Evolutionary conservation across 2,113 vertebrate genomes (phyloP).

Genomic region (Rutilus rutilus): DNA sequence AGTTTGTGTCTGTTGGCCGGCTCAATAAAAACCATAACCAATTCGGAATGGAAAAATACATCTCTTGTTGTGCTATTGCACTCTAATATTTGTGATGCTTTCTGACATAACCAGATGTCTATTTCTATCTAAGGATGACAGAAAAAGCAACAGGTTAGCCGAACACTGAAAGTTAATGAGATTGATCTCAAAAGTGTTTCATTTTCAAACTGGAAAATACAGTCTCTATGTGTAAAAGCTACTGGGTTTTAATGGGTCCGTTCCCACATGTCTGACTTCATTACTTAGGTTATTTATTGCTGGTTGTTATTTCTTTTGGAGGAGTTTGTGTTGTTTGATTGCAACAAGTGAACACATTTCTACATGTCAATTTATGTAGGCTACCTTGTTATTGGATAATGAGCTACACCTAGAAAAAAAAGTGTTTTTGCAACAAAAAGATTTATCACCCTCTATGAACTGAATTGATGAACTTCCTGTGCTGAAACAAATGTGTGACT

Average conservation of each 20-base stretch:
- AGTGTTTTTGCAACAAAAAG: not conserved
- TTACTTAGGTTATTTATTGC: not conserved
- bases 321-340: not conserved
- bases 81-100: not conserved
- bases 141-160: not conserved
- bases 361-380: not conserved
- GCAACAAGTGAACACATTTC: not conserved
- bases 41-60: conserved; percentile 44
- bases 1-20: conserved; percentile 50
- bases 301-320: conserved; percentile 3
- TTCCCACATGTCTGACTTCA: not conserved
- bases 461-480: not conserved
- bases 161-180: not conserved
- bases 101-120: not conserved
- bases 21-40: conserved; percentile 34
- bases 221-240: not conserved
- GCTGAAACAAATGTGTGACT: not conserved
- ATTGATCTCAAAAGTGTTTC: not conserved
- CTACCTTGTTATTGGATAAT: not conserved
- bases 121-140: not conserved
- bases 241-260: not conserved
- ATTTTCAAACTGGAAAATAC: not conserved
- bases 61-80: not conserved
- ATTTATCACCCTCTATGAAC: not conserved
- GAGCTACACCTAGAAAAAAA: not conserved